These are phyloP conservation scores for Xestia ashworthii DNA, from an alignment of 2,888 invertebrate genomes.

Conservation along the genomic window DNA sequence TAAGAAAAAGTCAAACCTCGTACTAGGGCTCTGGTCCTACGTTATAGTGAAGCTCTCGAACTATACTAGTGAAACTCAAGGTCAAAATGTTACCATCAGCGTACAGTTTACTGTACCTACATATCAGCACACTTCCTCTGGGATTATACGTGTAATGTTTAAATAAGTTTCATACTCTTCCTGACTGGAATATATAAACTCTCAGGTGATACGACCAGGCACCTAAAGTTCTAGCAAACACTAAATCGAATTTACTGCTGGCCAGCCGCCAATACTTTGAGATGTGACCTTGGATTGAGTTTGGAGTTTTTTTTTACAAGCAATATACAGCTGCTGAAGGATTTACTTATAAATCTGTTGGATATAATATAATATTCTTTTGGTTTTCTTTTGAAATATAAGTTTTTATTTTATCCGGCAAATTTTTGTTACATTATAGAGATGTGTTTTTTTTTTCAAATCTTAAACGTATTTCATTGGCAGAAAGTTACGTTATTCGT, in stretches of 20 bases:
- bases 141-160: slow-evolving; percentile 43
- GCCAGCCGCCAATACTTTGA: slow-evolving; percentile 47
- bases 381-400: not conserved
- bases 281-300: slow-evolving; percentile 21
- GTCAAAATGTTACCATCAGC: not conserved
- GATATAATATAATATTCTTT: not conserved
- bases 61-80: not conserved
- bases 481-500: too few relatives aligned
- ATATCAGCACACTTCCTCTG: not conserved
- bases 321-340: slow-evolving; percentile 4
- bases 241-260: slow-evolving; percentile 60
- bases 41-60: not conserved
- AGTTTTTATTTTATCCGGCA: not conserved
- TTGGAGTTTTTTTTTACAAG: slow-evolving; percentile 20
- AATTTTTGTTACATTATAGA: too few relatives aligned
- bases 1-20: too few relatives aligned
- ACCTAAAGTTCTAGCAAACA: slow-evolving; percentile 49
- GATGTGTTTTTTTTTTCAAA: too few relatives aligned
- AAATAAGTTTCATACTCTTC: slow-evolving; percentile 47
- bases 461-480: too few relatives aligned
- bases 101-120: not conserved
- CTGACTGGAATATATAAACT: slow-evolving; percentile 50
- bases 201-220: slow-evolving; percentile 55
- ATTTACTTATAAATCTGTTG: slow-evolving; percentile 20
- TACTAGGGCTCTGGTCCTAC: too few relatives aligned